phyloP scores from a whole-genome alignment of 2,888 invertebrate species.

The Agrotis segetum region DNA sequence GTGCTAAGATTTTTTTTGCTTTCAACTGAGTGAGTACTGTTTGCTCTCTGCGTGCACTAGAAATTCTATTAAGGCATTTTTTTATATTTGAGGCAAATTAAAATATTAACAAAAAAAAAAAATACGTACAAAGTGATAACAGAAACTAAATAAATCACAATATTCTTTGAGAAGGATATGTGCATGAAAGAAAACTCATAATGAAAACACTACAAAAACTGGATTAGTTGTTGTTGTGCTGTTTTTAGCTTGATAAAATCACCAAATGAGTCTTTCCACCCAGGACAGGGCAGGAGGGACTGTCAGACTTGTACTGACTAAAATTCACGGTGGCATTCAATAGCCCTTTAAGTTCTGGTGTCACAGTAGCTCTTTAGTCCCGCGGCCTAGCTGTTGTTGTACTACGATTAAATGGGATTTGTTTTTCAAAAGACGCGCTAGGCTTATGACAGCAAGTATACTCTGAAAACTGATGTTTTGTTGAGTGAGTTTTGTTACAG shows the following conservation, averaged over 20 bases:
- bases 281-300: too few species aligned
- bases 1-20: neutral
- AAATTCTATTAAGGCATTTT: neutral
- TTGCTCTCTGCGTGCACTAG: neutral
- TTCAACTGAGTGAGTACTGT: neutral
- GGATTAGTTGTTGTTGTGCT: neutral
- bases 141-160: constrained; percentile 9
- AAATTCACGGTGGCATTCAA: too few species aligned
- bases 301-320: neutral
- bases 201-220: neutral
- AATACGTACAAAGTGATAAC: neutral
- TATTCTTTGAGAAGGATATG: neutral
- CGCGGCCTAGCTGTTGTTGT: neutral
- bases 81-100: too few species aligned
- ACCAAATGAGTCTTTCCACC: too few species aligned
- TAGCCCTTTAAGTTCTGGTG: too few species aligned
- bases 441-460: neutral
- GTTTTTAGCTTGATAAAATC: neutral
- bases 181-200: neutral
- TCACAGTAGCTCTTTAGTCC: too few species aligned
- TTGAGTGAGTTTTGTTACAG: neutral
- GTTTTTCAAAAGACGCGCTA: too few species aligned
- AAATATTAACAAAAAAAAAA: too few species aligned
- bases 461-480: neutral
- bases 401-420: too few species aligned